Conservation (phyloP, 2,113 vertebrate species). For the Saguinus midas region DNA sequence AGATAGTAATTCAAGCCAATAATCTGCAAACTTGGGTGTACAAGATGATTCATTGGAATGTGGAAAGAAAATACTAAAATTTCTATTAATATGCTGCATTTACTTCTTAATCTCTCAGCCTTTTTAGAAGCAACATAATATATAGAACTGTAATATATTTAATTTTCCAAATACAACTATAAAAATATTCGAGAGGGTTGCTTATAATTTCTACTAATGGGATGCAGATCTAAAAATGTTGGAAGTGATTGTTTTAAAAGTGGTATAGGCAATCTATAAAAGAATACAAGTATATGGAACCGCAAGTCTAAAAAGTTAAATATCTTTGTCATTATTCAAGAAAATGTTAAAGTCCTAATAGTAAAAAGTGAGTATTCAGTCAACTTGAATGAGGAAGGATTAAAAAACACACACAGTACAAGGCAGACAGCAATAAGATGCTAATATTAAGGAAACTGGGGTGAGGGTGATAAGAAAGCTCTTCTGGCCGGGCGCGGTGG, state of each 20-base stretch:
- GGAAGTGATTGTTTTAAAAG: not conserved
- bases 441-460: not conserved
- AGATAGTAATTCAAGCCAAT: conserved; percentile 37
- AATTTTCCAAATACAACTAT: not conserved
- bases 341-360: not conserved
- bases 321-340: not conserved
- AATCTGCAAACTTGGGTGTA: not conserved
- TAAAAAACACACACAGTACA: not conserved
- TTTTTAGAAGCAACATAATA: not conserved
- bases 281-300: not conserved
- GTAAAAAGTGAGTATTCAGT: not conserved
- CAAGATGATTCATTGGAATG: not conserved
- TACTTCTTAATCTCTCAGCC: not conserved
- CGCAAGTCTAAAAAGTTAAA: not conserved
- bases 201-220: not conserved
- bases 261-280: not conserved
- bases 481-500: too few relatives aligned
- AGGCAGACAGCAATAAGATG: not conserved
- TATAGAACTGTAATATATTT: not conserved
- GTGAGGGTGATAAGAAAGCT: not conserved
- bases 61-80: conserved; percentile 31
- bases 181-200: not conserved
- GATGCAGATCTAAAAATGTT: not conserved
- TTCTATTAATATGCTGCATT: not conserved
- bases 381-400: not conserved